Percentiles rank a stretch among this genome's conserved stretches.
These are phyloP conservation scores for Serripes groenlandicus DNA, from an alignment of 2,888 invertebrate genomes.

Conservation along the genomic window DNA sequence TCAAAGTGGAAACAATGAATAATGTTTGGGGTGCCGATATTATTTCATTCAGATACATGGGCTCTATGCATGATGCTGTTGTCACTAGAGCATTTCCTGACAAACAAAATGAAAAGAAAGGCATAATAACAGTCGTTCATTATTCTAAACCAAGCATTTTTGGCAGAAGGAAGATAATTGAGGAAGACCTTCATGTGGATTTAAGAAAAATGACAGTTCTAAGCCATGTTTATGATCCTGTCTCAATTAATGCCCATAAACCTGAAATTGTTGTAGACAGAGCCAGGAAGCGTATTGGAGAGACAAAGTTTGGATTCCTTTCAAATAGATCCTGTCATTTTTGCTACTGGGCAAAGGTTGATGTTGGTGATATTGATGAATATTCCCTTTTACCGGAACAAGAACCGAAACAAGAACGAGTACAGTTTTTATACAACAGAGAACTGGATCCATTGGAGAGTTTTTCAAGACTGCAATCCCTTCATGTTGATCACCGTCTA, in stretches of 20 bases:
- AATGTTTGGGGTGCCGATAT: slow-evolving; percentile 37
- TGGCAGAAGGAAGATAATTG: slow-evolving; percentile 24
- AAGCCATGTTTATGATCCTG: slow-evolving; percentile 26
- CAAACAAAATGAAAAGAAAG: slow-evolving; percentile 5
- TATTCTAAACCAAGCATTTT: slow-evolving; percentile 25
- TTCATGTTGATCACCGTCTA: slow-evolving; percentile 39
- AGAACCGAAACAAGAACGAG: not conserved
- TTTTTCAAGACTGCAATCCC: not conserved
- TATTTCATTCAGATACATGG: slow-evolving; percentile 14
- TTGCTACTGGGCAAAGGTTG: slow-evolving; percentile 56
- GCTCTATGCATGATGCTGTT: slow-evolving; percentile 29
- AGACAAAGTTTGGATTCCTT: slow-evolving; percentile 40
- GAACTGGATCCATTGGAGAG: not conserved
- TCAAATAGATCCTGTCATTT: slow-evolving; percentile 52
- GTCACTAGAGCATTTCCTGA: slow-evolving; percentile 19
- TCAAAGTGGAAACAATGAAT: slow-evolving; percentile 10
- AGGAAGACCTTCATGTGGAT: slow-evolving; percentile 20
- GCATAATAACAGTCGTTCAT: slow-evolving; percentile 34
- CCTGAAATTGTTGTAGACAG: slow-evolving; percentile 44
- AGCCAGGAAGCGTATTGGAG: slow-evolving; percentile 47
- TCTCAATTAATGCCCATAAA: slow-evolving; percentile 2
- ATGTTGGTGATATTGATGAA: slow-evolving; percentile 1
- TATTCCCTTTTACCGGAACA: no score
- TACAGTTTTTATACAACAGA: not conserved
- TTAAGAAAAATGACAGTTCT: slow-evolving; percentile 6